Evolutionary conservation across 2,113 vertebrate species (phyloP).

Genomic region (Trichomycterus rosablanca): DNA sequence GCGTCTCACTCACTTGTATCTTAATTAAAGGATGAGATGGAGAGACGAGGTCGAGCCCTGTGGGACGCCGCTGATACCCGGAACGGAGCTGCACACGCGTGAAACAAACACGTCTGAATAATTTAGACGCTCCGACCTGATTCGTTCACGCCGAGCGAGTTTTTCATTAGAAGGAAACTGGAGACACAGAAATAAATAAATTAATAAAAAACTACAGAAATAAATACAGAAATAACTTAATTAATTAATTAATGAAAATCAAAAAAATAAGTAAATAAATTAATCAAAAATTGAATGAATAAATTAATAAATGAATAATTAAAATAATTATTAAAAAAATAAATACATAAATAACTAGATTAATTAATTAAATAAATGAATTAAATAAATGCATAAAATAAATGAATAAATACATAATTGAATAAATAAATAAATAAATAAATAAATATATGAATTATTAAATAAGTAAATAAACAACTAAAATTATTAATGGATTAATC

Average conservation of each 20-base stretch:
- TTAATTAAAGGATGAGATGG: too few species aligned
- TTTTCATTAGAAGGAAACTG: conserved; percentile 1
- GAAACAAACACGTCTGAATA: neutral
- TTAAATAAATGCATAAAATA: too few species aligned
- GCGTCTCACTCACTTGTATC: too few species aligned
- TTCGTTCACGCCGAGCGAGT: conserved; percentile 1
- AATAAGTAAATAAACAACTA: neutral
- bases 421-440: too few species aligned
- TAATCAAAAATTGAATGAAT: too few species aligned
- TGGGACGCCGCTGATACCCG: neutral
- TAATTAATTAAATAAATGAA: neutral
- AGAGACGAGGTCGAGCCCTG: neutral
- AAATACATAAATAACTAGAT: too few species aligned
- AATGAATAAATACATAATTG: too few species aligned
- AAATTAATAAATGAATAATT: too few species aligned
- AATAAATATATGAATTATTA: too few species aligned
- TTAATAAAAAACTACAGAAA: too few species aligned
- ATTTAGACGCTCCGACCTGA: neutral
- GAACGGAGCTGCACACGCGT: too few species aligned
- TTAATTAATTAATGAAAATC: neutral
- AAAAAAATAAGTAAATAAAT: too few species aligned
- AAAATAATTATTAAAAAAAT: neutral
- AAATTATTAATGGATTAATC: neutral
- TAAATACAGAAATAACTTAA: neutral
- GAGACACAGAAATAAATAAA: neutral